Evolutionary conservation across 2,888 invertebrate species (phyloP), one percentile per base, ranked within the genome.

Genomic region (Ethmia dodecea): DNA sequence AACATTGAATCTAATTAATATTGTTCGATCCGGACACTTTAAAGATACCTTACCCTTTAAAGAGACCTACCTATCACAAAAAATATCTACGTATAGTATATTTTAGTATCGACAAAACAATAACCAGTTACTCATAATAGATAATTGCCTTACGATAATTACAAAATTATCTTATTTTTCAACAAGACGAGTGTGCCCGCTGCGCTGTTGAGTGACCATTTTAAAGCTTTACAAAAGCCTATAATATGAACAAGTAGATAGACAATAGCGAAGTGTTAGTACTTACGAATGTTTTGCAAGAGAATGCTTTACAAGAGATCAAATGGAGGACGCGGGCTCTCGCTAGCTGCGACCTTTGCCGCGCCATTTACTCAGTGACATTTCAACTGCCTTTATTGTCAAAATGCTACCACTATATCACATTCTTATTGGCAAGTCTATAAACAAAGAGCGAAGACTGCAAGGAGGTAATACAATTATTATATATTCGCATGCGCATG

Each of bases 271-370:
- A 46, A 48, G 43, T 46, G 48, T 41, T 15, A 20, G 33, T 37
- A 35, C 38, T 37, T 36, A 30, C 33, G 40, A 43, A 36, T 36
- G 52, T 59, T 64, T 58, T 53, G 60, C 51, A 60, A 60, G 55
- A 50, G 49, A 55, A 54, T 50, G 45, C 42, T 35, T 43, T 41
- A 44, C 46, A 43, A 46, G 42, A 26, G 45, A 34, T 41, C 45
- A 43, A 44, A 50, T 40, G 43, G 52, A 40, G 35, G 39, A 40
- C 43, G 45, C 43, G 52, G 56, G 56, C 54, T 16, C 57, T 51
- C 55, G 50, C 49, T 34, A 45, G 43, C 42, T 38, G 47, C 55
- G 63, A 64, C 65, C 67, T 67, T 66, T 64, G 40, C 37, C 31
- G 41, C 45, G 36, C 45, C 48, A 38, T 38, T 48, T 33, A 33